Base-by-base conservation (phyloP, 2,113 vertebrate species). In the Sardina pilchardus region DNA sequence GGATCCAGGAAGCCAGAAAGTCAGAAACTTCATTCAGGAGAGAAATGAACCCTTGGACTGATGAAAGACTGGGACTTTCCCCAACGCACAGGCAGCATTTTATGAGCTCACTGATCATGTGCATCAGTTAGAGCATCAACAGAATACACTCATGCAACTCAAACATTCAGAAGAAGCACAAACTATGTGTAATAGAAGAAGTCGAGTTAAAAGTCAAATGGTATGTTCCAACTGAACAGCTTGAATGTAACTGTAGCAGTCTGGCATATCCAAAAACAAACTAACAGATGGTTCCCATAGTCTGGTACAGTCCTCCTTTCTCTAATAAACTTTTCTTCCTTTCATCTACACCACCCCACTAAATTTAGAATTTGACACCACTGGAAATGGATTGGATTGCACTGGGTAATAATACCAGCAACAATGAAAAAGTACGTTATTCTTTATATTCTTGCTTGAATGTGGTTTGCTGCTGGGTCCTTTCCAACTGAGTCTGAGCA, bases 1-100 rank as follows among this genome's bases (percentile, higher is more conserved):
- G 71, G 12, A 88, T 87, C 82, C 71, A 78, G 34, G 30, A 88
- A 88, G 85, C 84, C 91, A 93, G 90, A 89, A 91, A 92, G 90
- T 90, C 87, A 91, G 16, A 17, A 45, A 34, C 63, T 67, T 84
- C 14, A 44, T 75, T 84, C 63, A 30, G 50, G 21, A 44, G 47
- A 24, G 2, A 39, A 16, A 34, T 34, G 47, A 26, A 85, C 83
- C 71, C 71, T 78, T 36, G 5, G 26, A 34, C 5, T 0, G 14
- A 34, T 30, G 26, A 63, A 26, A 63, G 21, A 63, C 59, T n/a
- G n/a, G n/a, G 7, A 78, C 71, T 36, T 78, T 75, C 34, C 26
- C 71, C 26, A 17, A 10, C 16, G 30, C 26, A 5, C 71, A 78
- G 36, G 71, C 12, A 12, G 71, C 39, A 34, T 36, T 12, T 12